These are phyloP conservation scores for Lacerta viridis DNA, from an alignment of 2,797 vertebrate species.

Conservation along the genomic window DNA sequence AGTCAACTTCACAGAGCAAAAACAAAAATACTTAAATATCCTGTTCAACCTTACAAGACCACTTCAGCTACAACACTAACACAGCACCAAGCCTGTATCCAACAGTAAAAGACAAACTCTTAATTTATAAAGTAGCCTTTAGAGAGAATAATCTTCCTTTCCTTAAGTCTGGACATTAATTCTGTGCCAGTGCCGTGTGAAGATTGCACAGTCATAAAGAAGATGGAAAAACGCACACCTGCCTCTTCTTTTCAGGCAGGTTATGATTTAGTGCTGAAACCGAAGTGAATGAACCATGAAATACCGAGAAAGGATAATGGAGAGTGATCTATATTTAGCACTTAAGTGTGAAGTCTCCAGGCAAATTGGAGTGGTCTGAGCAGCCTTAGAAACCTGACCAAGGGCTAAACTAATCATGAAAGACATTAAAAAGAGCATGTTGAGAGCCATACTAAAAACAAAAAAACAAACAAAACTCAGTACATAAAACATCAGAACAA, in stretches of 20 bases:
- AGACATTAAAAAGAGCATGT: conserved; percentile 37
- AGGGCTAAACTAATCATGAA: conserved; percentile 36
- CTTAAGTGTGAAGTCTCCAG: conserved; percentile 45
- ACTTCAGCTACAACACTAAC: background rate
- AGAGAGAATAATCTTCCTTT: background rate
- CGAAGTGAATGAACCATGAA: conserved; percentile 21
- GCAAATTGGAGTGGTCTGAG: conserved; percentile 51
- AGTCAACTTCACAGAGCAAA: background rate
- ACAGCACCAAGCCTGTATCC: background rate
- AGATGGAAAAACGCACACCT: background rate
- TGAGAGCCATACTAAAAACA: background rate
- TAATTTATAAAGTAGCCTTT: background rate
- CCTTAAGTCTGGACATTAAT: background rate
- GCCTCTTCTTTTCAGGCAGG: background rate
- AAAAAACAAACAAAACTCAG: background rate
- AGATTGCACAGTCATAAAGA: conserved; percentile 41
- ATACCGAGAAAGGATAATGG: background rate
- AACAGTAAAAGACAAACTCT: background rate
- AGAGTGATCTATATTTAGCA: conserved; percentile 51
- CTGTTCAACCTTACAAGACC: background rate
- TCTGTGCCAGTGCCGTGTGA: background rate
- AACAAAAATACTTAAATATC: background rate
- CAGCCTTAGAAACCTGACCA: conserved; percentile 31
- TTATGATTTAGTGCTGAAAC: conserved; percentile 20
- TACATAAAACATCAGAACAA: conserved; percentile 24